Evolutionary conservation across 2,113 vertebrate species (phyloP), one percentile per base, ranked within the genome.

Genomic region (Hemichromis elongatus): DNA sequence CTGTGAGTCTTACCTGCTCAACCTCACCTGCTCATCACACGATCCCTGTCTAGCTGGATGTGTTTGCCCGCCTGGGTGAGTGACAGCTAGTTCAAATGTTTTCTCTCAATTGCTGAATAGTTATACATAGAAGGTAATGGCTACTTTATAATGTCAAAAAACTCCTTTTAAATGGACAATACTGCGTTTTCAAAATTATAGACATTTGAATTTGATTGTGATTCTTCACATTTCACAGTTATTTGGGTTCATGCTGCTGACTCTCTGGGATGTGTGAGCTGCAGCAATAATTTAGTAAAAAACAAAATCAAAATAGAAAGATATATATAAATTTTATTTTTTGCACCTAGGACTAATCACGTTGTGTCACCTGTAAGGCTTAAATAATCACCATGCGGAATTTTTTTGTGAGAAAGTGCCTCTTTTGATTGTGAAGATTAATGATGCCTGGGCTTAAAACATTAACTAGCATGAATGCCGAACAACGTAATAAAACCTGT

Each of bases 1-100:
- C 1, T 99, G 98, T 86, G 98, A 99, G 86, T 97, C 98, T 45
- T 97, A 97, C 90, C 96, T 99, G 88, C 95, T 99, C 54, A 99
- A 99, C 92, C 94, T 99, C 88, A 97, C 98, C 56, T 90, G 97
- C 80, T 95, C 97, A 3, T 80, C 95, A 26, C 96, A 95, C 1
- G 95, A 97, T 83, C 97, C 98, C 24, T 99, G 98, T 59, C 94
- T 98, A 63, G 96, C 98, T 0, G 98, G 98, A 75, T 99, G 98
- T 1, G 92, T 95, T 78, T 99, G 98, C 88, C 97, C 98, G 2
- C 89, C 81, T 1, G 98, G 98, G 98, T 99, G 92, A 95, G 98
- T 86, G 59, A 57, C 5, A 5, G 28, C 59, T 86, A 19, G 21
- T 75, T 52, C 24, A 75, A n/a, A 75, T 52, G 16, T n/a, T 52